Evolutionary conservation across 2,797 vertebrate genomes (phyloP).

Genomic region (Megaceryle alcyon): DNA sequence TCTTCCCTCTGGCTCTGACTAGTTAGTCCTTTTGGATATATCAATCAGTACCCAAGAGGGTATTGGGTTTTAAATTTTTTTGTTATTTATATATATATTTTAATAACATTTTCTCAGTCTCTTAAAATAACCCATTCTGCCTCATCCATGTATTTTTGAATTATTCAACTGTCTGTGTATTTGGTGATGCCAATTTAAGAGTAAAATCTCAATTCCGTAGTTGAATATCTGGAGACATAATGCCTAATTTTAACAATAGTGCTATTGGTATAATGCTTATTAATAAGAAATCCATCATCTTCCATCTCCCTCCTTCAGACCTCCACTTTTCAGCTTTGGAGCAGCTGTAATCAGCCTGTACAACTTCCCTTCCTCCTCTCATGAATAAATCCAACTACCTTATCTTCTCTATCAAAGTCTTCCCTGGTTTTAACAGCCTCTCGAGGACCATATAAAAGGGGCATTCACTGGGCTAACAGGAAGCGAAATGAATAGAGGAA

Average conservation of each 20-base stretch:
- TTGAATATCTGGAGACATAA: not conserved
- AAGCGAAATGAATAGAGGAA: constrained; percentile 65
- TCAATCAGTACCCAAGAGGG: too few relatives aligned
- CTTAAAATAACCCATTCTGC: not conserved
- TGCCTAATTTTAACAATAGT: not conserved
- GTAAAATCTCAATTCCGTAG: not conserved
- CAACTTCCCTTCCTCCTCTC: constrained; percentile 34
- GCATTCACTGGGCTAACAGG: constrained; percentile 70
- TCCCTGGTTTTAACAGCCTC: constrained; percentile 45
- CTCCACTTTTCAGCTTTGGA: constrained; percentile 21
- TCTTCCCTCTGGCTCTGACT: not conserved
- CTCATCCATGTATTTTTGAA: not conserved
- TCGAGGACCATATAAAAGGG: constrained; percentile 60
- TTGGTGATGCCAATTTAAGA: not conserved
- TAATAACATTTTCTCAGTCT: not conserved
- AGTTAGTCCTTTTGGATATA: not conserved
- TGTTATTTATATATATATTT: not conserved
- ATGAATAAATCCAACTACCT: constrained; percentile 49
- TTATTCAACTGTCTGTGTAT: not conserved
- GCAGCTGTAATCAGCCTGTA: constrained; percentile 32
- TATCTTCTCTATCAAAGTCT: constrained; percentile 59
- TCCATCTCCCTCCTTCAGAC: not conserved
- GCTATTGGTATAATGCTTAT: not conserved
- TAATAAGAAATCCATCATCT: constrained; percentile 14
- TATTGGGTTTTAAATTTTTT: not conserved